Evolutionary conservation across 92 coral and sea anemone genomes (phyloP).

Genomic region (Porites lobata): DNA sequence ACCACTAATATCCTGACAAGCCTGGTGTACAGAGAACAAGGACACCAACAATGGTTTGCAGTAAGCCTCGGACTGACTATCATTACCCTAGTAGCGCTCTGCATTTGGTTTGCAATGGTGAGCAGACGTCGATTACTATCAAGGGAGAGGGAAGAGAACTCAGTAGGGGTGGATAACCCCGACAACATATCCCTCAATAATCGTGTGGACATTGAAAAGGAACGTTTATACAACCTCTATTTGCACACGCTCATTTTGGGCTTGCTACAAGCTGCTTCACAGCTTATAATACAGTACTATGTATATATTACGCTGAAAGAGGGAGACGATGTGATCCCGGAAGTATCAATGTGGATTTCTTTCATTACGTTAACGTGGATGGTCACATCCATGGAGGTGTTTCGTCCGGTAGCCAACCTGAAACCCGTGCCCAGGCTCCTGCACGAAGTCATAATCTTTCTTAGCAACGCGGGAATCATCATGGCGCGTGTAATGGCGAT

Average conservation of each 20-base stretch:
- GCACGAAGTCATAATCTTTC: constrained; percentile 20
- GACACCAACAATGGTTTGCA: constrained; percentile 13
- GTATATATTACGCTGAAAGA: constrained; percentile 1
- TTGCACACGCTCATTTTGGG: constrained; percentile 40
- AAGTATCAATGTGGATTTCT: constrained; percentile 29
- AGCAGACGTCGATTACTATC: constrained; percentile 17
- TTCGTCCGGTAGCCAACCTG: constrained; percentile 6
- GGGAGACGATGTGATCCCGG: background rate
- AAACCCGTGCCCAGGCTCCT: background rate
- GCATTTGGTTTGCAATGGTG: constrained; percentile 45
- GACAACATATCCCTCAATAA: constrained; percentile 35
- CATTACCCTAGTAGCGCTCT: constrained; percentile 2
- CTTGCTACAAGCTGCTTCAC: constrained; percentile 36
- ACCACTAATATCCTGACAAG: constrained; percentile 24
- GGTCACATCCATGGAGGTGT: constrained; percentile 23
- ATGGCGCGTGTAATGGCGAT: constrained; percentile 36
- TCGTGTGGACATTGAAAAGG: constrained; percentile 19
- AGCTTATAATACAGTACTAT: constrained; percentile 39
- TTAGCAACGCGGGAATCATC: constrained; percentile 28
- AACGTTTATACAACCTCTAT: constrained; percentile 40
- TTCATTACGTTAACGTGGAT: constrained; percentile 27
- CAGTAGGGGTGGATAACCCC: constrained; percentile 4
- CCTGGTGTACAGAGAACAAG: background rate
- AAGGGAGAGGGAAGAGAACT: constrained; percentile 6
- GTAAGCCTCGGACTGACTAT: constrained; percentile 34